phyloP scores from a whole-genome alignment of 2,113 vertebrate species.

The Struthidea cinerea region DNA sequence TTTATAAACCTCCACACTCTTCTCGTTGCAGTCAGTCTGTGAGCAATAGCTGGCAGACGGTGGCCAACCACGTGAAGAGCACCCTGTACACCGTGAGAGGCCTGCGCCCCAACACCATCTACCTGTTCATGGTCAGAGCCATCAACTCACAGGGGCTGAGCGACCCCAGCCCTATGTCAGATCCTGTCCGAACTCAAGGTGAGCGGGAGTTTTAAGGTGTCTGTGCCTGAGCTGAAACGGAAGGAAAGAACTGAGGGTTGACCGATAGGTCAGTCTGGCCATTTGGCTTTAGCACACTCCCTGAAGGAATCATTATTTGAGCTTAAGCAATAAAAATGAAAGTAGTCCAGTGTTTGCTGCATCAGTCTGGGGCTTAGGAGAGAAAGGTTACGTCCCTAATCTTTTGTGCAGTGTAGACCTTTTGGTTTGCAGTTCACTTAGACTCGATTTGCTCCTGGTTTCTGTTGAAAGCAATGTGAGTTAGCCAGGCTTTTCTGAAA shows the following conservation, averaged over 20 bases:
- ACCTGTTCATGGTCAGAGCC: slow-evolving; percentile 97
- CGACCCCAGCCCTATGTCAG: slow-evolving; percentile 96
- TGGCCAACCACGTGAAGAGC: slow-evolving; percentile 92
- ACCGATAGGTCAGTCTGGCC: neutral
- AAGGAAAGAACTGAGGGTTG: neutral
- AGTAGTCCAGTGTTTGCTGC: neutral
- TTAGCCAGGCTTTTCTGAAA: neutral
- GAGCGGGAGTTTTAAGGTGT: neutral
- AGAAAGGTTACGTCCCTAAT: neutral
- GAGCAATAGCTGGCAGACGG: slow-evolving; percentile 98
- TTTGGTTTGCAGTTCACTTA: neutral
- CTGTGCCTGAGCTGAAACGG: neutral
- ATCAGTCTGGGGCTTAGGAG: neutral
- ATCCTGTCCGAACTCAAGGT: slow-evolving; percentile 98
- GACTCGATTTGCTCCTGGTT: neutral
- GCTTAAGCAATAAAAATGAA: neutral
- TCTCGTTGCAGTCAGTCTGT: slow-evolving; percentile 88
- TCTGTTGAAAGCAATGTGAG: neutral
- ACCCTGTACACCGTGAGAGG: slow-evolving; percentile 88
- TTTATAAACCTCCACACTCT: neutral
- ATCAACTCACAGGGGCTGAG: slow-evolving; percentile 93
- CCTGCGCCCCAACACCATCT: slow-evolving; percentile 95
- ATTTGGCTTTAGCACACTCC: neutral
- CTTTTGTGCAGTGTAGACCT: neutral
- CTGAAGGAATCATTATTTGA: neutral